Evolutionary conservation across 2,113 vertebrate species (phyloP), one percentile per base, ranked within the genome.

Genomic region (Odocoileus hemionus): DNA sequence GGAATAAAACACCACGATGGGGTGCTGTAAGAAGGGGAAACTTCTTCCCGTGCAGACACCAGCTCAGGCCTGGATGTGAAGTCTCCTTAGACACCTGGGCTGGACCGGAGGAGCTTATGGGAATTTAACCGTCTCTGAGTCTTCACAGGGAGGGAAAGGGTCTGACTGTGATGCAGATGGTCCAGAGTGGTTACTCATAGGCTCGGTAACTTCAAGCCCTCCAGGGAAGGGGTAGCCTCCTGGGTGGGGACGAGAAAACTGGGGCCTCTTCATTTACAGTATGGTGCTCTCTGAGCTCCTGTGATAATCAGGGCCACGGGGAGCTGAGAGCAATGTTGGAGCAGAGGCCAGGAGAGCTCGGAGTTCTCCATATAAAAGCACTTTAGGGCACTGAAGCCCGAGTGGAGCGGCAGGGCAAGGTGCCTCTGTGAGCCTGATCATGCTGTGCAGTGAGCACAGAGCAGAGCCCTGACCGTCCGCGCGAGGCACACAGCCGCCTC

Each of bases 361-460:
- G 52, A 58, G 61, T 10, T 12, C 64, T 91, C 30, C 33, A 14
- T 21, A 15, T 70, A 16, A 64, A 90, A 67, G 61, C 33, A 33
- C 26, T 9, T 91, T 14, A 9, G 0, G 1, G 30, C 1, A 5
- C 52, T 10, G 13, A 36, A 39, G 28, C 26, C 30, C 0, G 2
- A 43, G 50, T 12, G 47, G 26, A 45, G 39, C 1, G 0, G 28
- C 25, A 39, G 3, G 7, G 10, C 3, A 5, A 47, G 80, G 6
- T 19, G 4, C 33, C 6, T 55, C 67, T 47, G 4, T 13, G 13
- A n/a, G 60, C 54, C 30, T 16, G 12, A 26, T 45, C 28, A 28
- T 1, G 50, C 13, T 13, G 15, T 6, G 50, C 2, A 0, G 12
- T 1, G 1, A 23, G 21, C n/a, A 36, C 30, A 43, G 3, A 0